phyloP scores from a whole-genome alignment of 2,888 invertebrate species.

The Dolichopus griseipennis region DNA sequence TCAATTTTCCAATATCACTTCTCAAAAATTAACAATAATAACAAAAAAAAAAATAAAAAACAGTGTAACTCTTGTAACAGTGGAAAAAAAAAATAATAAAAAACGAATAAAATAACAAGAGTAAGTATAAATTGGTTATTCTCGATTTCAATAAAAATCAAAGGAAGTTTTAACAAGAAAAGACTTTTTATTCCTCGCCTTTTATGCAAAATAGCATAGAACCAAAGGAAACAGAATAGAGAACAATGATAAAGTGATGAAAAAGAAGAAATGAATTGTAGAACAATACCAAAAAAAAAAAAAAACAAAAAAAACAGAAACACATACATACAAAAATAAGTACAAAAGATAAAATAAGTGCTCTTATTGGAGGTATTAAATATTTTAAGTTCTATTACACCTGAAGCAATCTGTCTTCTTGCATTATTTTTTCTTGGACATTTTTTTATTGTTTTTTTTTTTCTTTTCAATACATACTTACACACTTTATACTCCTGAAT shows the following conservation, averaged over 20 bases:
- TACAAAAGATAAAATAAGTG: neutral
- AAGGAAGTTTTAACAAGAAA: conserved; percentile 5
- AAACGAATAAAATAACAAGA: neutral
- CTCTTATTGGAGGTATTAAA: neutral
- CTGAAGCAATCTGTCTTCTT: neutral
- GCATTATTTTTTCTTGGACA: neutral
- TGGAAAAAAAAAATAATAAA: no score
- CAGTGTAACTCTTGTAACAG: neutral
- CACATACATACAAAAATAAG: neutral
- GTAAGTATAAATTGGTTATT: neutral
- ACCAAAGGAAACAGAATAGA: neutral
- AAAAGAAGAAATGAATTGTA: neutral
- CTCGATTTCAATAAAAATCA: conserved; percentile 11
- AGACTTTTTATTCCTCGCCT: neutral
- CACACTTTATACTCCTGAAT: no score
- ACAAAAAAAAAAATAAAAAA: neutral
- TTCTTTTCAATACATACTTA: no score
- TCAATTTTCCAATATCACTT: no score
- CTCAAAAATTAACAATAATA: no score
- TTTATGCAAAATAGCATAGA: neutral
- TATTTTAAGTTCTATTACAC: neutral
- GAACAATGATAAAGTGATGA: neutral
- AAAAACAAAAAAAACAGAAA: neutral
- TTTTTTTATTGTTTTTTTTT: neutral
- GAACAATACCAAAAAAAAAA: neutral